Percentiles rank a stretch among this genome's conserved stretches.
phyloP scores from a whole-genome alignment of 2,797 vertebrate species.

The Yasuhikotakia modesta region DNA sequence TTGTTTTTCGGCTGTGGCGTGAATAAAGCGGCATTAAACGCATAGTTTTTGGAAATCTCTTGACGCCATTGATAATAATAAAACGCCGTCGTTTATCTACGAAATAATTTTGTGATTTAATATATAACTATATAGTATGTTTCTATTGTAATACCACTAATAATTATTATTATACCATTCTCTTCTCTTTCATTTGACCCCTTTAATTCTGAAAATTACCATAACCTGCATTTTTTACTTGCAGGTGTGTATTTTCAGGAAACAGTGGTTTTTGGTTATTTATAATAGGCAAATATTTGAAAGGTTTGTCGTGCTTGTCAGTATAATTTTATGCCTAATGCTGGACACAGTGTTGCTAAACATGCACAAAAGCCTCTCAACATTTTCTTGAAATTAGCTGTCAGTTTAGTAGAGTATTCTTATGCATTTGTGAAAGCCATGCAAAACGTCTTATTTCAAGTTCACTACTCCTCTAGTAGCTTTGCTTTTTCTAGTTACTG shows the following conservation, averaged over 20 bases:
- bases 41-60: conserved; percentile 25
- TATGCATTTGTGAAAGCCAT: background rate
- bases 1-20: conserved; percentile 20
- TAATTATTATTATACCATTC: too few relatives aligned
- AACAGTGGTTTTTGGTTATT: background rate
- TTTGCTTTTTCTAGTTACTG: background rate
- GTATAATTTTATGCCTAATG: background rate
- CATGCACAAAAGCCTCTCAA: background rate
- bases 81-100: background rate
- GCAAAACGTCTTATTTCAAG: background rate
- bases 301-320: conserved; percentile 2
- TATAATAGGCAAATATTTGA: background rate
- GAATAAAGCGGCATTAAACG: conserved; percentile 12
- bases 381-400: background rate
- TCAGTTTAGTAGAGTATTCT: background rate
- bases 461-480: background rate
- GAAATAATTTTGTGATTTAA: background rate
- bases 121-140: too few relatives aligned
- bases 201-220: background rate
- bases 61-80: conserved; percentile 8
- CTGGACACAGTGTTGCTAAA: conserved; percentile 13
- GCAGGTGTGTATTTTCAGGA: background rate
- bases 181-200: background rate
- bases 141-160: background rate
- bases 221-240: background rate